These are phyloP conservation scores for Capricornis sumatraensis DNA, from an alignment of 2,113 vertebrate species.

Conservation along the genomic window DNA sequence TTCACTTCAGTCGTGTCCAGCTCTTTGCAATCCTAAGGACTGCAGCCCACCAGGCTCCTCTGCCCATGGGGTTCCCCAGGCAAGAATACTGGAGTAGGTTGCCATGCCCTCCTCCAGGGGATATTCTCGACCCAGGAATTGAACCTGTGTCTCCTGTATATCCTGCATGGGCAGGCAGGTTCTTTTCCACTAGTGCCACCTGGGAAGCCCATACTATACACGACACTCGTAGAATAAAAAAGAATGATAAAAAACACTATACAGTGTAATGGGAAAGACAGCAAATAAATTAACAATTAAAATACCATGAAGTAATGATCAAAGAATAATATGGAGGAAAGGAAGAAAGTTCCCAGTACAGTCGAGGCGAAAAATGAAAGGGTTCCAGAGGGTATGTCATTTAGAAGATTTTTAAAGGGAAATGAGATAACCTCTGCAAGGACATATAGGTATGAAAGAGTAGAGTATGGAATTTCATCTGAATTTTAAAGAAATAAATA, in stretches of 20 bases:
- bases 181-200: not conserved
- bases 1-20: fast-evolving
- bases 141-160: not conserved
- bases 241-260: not conserved
- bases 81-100: not conserved
- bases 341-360: not conserved
- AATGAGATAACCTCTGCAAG: not conserved
- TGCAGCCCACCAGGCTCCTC: not conserved
- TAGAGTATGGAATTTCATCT: not conserved
- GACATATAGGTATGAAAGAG: not conserved
- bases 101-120: not conserved
- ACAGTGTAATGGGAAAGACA: not conserved
- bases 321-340: not conserved
- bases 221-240: not conserved
- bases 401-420: not conserved
- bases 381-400: not conserved
- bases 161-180: not conserved
- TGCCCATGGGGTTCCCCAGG: not conserved
- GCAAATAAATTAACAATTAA: not conserved
- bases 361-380: not conserved
- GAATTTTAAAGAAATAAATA: not conserved
- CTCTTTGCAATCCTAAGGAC: not conserved
- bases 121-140: not conserved
- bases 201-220: not conserved
- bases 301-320: not conserved